Evolutionary conservation across 64 coral and sea anemone species (phyloP), one percentile per base, ranked within the genome.

Genomic region (Actinia equina): DNA sequence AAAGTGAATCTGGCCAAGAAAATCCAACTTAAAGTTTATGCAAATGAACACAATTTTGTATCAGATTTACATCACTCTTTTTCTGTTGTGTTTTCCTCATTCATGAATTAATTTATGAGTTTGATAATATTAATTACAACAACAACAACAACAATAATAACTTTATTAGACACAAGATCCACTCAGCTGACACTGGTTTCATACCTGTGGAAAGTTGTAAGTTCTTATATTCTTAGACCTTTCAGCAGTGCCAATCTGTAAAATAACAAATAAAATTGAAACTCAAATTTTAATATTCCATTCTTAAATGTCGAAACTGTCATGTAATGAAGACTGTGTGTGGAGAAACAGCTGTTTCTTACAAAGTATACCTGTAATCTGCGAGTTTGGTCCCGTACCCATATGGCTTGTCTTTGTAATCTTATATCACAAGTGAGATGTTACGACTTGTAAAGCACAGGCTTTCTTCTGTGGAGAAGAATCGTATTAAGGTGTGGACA

Each of bases 221-320:
- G 93, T 94, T 87, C 93, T 78, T 69, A 94, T 94, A 63, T 94
- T 94, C 52, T 94, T 89, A 7, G 93, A 94, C 14, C 93, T 84
- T 19, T 83, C 67, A 54, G 85, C 93, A 84, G 79, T 85, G 30
- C 93, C 93, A 69, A 94, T 94, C 93, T 94, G 77, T 79, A n/a
- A 4, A 65, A 23, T 65, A 65, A 65, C 20, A n/a, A n/a, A 5
- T n/a, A n/a, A n/a, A 65, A 37, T 37, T 37, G 30, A 37, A 37
- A 37, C 30, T 37, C 30, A 65, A 65, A 65, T n/a, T 4, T 23
- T 4, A n/a, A 65, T 9, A 65, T 65, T 65, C 10, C 62, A 65
- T 64, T 23, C 5, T n/a, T 7, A 23, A 65, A 65, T 57, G 10
- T 57, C 13, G 55, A 37, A 2, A 2, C 55, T 57, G 55, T 57